Evolutionary conservation across 2,797 vertebrate species (phyloP), one percentile per base, ranked within the genome.

Genomic region (Molossus molossus): DNA sequence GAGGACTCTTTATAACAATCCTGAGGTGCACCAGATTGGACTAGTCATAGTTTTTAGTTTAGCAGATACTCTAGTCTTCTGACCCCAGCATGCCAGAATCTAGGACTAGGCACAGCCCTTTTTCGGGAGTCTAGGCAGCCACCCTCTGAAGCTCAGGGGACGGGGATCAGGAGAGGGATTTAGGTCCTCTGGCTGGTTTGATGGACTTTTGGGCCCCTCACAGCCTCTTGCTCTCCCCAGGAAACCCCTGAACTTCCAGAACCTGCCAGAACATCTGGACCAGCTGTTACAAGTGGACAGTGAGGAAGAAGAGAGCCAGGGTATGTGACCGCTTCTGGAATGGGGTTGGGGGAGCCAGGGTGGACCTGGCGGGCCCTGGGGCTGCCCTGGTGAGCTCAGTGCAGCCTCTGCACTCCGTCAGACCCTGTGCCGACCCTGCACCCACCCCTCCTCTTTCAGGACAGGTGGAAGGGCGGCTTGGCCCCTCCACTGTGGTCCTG

Each of bases 241-340:
- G 98, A 99, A 99, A 98, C 98, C 98, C 62, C 98, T 99, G 89
- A 99, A 99, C 23, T 99, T 99, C 98, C 99, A 99, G 98, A 99
- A 99, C 79, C 98, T 99, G 1, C 98, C 98, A 37, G 98, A 99
- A 89, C 99, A 99, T 95, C 98, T 99, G 97, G 99, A 99, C 94
- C 98, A 97, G 25, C 98, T 99, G 91, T 96, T 99, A 62, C 98
- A 98, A 37, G 99, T 99, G 72, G 99, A 99, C 76, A 76, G 96
- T 10, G 82, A 97, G 64, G 96, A 97, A 0, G 99, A 99, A 94
- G 99, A 99, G 1, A 97, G 92, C 90, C 98, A 94, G 98, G 99
- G 99, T 99, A 98, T 57, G 97, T 96, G 70, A 80, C 29, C 8
- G 33, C 40, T 48, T 87, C 83, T 18, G 69, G 27, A 70, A 25